Base-by-base conservation (phyloP, 2,797 vertebrate species). In the Pipistrellus nathusii region DNA sequence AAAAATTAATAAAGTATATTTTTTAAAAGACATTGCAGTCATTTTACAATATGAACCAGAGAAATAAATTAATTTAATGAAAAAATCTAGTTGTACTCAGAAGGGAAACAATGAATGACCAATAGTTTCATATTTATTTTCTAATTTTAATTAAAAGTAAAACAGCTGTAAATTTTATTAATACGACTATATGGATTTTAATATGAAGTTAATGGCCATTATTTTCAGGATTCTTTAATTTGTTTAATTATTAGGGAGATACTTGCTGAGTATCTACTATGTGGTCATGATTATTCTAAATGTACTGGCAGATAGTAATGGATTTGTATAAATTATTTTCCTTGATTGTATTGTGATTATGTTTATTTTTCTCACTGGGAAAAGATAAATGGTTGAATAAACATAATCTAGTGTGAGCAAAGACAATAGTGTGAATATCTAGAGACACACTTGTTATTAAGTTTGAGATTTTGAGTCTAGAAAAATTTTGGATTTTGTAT, bases 61-160 rank as follows among this genome's bases (percentile, higher is more conserved):
- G 25, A 91, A 91, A 89, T 51, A 66, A 92, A 48, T 90, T 44
- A 66, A 76, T 90, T 59, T 32, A 73, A 72, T 88, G 6, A 75
- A 88, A 93, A 90, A 92, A 46, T 84, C 3, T 88, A 93, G 78
- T 57, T 91, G 0, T 44, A 55, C 3, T 88, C 17, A 84, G 17
- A 86, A 84, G 2, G 17, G 11, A 75, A 87, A 88, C 9, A 81
- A 80, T 66, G 44, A 91, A 80, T 95, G 57, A 80, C 44, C 30
- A 57, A 30, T 82, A 21, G 41, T 78, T 92, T 92, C 27, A 84
- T 9, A 77, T 78, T 91, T 3, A 51, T 62, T 76, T 88, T 32
- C 18, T 12, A 81, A 59, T 84, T 93, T 94, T 80, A 84, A 82
- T 91, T 71, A 73, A 85, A 86, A 93, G 18, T 66, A 88, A 82